Conservation (phyloP, 1,140 invertebrate species). For the Brachionus asplanchnoidis region DNA sequence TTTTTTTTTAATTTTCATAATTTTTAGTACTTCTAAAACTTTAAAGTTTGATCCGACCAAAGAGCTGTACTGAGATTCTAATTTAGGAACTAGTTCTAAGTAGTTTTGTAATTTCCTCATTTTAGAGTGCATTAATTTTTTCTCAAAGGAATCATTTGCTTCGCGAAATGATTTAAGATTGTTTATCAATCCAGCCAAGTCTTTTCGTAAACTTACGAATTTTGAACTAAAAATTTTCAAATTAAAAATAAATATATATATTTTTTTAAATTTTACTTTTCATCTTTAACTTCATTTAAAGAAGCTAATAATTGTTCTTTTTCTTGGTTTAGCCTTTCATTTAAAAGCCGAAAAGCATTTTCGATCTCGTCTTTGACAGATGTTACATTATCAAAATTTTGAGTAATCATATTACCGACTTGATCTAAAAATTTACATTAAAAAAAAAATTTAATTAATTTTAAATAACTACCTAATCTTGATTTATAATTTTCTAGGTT, state of each 20-base stretch:
- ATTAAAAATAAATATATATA: no score
- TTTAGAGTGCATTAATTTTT: slow-evolving; percentile 25
- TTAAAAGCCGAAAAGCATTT: background rate
- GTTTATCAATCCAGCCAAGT: background rate
- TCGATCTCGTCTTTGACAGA: background rate
- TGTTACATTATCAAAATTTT: slow-evolving; percentile 38
- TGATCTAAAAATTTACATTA: background rate
- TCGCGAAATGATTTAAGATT: slow-evolving; percentile 2
- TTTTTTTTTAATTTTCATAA: background rate
- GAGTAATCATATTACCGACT: background rate
- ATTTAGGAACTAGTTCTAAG: background rate
- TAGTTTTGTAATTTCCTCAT: background rate
- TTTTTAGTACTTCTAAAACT: slow-evolving; percentile 23
- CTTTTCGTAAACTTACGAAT: slow-evolving; percentile 28
- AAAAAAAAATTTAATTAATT: background rate
- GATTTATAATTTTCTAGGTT: background rate
- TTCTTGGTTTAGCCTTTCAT: slow-evolving; percentile 27
- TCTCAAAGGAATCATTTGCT: slow-evolving; percentile 34
- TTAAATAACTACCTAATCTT: background rate
- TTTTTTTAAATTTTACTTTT: background rate
- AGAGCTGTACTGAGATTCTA: background rate
- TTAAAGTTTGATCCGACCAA: slow-evolving; percentile 17
- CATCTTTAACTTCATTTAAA: slow-evolving; percentile 21
- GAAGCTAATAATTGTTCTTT: background rate
- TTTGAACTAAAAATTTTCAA: background rate